Percentiles rank a stretch among this genome's conserved stretches.
phyloP scores from a whole-genome alignment of 2,113 vertebrate species.

The Pan paniscus region DNA sequence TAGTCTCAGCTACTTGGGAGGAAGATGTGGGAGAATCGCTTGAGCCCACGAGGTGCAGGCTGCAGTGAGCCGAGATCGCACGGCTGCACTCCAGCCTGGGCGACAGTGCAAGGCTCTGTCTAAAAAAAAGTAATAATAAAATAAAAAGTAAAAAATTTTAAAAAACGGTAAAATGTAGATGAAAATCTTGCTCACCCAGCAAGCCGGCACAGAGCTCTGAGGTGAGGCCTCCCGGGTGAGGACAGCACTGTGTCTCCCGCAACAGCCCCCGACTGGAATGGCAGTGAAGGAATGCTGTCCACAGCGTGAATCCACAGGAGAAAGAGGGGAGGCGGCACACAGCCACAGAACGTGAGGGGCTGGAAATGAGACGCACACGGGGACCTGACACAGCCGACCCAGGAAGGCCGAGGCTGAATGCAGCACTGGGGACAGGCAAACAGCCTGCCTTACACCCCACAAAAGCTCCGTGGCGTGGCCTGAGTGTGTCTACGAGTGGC shows the following conservation, averaged over 20 bases:
- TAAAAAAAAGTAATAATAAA: too few relatives aligned
- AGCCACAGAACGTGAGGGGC: not conserved
- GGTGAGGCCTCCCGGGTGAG: not conserved
- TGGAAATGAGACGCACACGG: not conserved
- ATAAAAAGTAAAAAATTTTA: too few relatives aligned
- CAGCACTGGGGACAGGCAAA: not conserved
- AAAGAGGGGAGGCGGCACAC: not conserved
- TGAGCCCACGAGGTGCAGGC: too few relatives aligned
- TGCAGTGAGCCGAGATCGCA: too few relatives aligned
- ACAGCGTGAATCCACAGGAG: not conserved
- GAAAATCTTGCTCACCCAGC: not conserved
- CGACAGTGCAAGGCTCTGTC: too few relatives aligned
- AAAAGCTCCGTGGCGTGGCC: too few relatives aligned
- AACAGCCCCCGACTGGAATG: rapidly evolving
- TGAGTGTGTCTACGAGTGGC: not conserved
- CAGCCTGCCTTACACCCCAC: too few relatives aligned
- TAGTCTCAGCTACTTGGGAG: too few relatives aligned
- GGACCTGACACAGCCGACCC: not conserved
- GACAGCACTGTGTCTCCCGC: rapidly evolving
- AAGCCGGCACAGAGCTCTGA: not conserved
- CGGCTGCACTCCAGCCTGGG: too few relatives aligned
- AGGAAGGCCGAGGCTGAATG: not conserved
- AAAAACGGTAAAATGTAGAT: too few relatives aligned
- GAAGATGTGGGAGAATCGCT: too few relatives aligned
- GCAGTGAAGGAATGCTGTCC: not conserved